phyloP scores from a whole-genome alignment of 92 coral and sea anemone genomes.

The Galaxea fascicularis region DNA sequence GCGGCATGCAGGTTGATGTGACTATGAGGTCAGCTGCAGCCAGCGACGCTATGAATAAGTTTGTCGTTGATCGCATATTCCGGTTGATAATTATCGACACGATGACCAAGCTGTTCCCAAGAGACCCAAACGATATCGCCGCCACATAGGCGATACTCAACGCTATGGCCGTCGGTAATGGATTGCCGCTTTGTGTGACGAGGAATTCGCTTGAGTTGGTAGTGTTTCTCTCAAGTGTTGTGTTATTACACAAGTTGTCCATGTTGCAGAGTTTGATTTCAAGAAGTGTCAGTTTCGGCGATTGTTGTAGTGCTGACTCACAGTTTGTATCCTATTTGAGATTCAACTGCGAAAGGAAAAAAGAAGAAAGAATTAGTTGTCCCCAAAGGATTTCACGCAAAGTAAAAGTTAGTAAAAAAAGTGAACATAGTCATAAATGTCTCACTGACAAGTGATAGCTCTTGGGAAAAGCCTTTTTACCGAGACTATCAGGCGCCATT shows the following conservation, averaged over 20 bases:
- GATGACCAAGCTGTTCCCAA: conserved; percentile 78
- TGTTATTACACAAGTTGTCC: conserved; percentile 12
- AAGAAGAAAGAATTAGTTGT: background rate
- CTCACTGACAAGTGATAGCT: background rate
- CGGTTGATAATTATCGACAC: conserved; percentile 80
- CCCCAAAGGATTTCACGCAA: background rate
- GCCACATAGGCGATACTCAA: conserved; percentile 61
- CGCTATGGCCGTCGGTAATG: conserved; percentile 54
- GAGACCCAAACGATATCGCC: conserved; percentile 69
- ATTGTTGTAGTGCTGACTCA: too few relatives aligned
- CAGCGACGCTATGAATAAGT: conserved; percentile 79
- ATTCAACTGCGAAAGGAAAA: background rate
- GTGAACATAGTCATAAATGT: background rate
- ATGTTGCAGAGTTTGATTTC: background rate
- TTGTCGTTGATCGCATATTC: conserved; percentile 81
- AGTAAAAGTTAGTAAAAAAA: background rate
- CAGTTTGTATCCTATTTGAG: background rate
- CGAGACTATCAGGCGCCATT: conserved; percentile 25
- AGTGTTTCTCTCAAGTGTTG: conserved; percentile 3
- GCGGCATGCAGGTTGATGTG: conserved; percentile 81
- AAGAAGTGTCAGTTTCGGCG: background rate
- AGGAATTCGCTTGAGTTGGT: conserved; percentile 26
- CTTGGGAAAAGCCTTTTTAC: background rate
- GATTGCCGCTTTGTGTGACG: conserved; percentile 11
- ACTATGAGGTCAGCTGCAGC: conserved; percentile 83